Conservation (phyloP, 2,797 vertebrate species). For the Yasuhikotakia modesta region DNA sequence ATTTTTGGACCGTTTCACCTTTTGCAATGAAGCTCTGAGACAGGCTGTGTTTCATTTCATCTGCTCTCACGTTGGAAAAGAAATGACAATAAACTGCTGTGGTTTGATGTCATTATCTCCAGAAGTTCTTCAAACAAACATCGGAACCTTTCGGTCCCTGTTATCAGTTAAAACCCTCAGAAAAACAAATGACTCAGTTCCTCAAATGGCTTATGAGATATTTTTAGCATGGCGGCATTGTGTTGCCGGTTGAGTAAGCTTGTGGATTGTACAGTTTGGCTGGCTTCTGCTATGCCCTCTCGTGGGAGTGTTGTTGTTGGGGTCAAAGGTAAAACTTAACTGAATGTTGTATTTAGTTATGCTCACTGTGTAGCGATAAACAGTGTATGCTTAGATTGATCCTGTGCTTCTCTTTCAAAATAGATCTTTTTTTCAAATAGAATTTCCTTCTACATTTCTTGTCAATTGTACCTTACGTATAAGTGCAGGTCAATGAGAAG, state of each 20-base stretch:
- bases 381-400: constrained; percentile 6
- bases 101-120: neutral
- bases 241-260: constrained; percentile 42
- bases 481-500: constrained; percentile 23
- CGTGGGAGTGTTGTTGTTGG: constrained; percentile 20
- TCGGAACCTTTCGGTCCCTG: neutral
- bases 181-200: constrained; percentile 39
- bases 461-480: neutral
- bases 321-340: constrained; percentile 8
- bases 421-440: too few relatives aligned
- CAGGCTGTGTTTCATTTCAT: neutral
- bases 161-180: constrained; percentile 21
- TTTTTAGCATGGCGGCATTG: constrained; percentile 22
- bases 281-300: constrained; percentile 41
- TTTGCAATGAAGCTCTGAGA: neutral
- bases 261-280: constrained; percentile 43
- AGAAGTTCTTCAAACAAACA: neutral
- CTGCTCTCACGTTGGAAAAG: neutral
- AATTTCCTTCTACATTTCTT: neutral
- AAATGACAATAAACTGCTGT: neutral
- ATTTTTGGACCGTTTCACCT: neutral
- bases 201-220: constrained; percentile 21
- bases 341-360: constrained; percentile 38
- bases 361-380: constrained; percentile 51
- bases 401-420: constrained; percentile 43